Conservation (phyloP, 2,888 invertebrate genomes). For the Dynastes maya region DNA sequence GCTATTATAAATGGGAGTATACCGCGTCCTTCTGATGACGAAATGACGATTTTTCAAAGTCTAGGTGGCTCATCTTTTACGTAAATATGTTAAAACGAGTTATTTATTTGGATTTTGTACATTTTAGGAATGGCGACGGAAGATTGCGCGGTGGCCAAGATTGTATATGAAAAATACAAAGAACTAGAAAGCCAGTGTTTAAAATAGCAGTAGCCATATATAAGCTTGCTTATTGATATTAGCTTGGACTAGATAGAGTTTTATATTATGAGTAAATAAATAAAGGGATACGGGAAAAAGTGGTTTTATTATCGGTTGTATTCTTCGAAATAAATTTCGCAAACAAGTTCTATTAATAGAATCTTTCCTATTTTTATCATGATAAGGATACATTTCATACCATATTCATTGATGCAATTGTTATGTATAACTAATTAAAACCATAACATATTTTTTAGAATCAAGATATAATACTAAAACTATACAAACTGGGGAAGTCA, state of each 20-base stretch:
- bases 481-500: too few relatives aligned
- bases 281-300: background rate
- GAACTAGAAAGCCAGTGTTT: slow-evolving; percentile 23
- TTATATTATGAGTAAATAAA: background rate
- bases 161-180: slow-evolving; percentile 67
- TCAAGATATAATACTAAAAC: too few relatives aligned
- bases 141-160: slow-evolving; percentile 75
- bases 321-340: background rate
- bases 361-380: background rate
- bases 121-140: slow-evolving; percentile 76
- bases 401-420: background rate
- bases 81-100: background rate
- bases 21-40: slow-evolving; percentile 61
- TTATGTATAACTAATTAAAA: background rate
- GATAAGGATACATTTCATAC: background rate
- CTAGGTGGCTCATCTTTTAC: slow-evolving; percentile 70
- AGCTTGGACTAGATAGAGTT: background rate
- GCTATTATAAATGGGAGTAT: slow-evolving; percentile 70
- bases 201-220: background rate
- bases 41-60: slow-evolving; percentile 77
- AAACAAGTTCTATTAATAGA: background rate
- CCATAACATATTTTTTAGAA: too few relatives aligned
- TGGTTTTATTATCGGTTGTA: background rate
- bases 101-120: background rate
- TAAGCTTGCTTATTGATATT: background rate